phyloP scores from a whole-genome alignment of 2,113 vertebrate genomes.

The Bungarus multicinctus region DNA sequence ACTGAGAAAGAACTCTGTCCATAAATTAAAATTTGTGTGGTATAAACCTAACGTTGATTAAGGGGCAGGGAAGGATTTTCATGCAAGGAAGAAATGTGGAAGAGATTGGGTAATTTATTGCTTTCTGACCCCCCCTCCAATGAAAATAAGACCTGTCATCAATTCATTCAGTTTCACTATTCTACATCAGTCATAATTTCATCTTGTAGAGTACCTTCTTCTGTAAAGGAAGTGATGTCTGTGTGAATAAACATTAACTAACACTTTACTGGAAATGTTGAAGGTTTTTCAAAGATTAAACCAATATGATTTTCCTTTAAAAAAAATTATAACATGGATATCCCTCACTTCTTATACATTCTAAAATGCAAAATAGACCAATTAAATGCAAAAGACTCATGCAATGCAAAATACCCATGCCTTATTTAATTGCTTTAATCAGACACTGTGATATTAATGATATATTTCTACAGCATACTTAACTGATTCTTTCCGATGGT shows the following conservation, averaged over 20 bases:
- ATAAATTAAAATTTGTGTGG: not conserved
- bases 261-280: not conserved
- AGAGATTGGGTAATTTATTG: not conserved
- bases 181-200: not conserved
- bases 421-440: not conserved
- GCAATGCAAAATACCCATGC: not conserved
- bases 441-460: constrained; percentile 17
- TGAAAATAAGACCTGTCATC: not conserved
- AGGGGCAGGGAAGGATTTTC: not conserved
- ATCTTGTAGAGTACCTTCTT: not conserved
- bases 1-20: not conserved
- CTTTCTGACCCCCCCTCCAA: not conserved
- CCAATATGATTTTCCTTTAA: not conserved
- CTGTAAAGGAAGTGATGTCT: not conserved
- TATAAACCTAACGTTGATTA: not conserved
- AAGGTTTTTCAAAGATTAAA: not conserved
- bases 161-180: not conserved
- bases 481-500: not conserved
- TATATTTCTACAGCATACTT: constrained; percentile 12
- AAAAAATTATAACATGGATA: not conserved
- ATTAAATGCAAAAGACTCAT: not conserved
- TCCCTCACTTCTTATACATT: not conserved
- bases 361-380: not conserved
- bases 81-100: not conserved
- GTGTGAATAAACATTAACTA: not conserved